These are phyloP conservation scores for Coracias cyanogaster DNA, from an alignment of 2,797 vertebrate genomes.

Conservation along the genomic window DNA sequence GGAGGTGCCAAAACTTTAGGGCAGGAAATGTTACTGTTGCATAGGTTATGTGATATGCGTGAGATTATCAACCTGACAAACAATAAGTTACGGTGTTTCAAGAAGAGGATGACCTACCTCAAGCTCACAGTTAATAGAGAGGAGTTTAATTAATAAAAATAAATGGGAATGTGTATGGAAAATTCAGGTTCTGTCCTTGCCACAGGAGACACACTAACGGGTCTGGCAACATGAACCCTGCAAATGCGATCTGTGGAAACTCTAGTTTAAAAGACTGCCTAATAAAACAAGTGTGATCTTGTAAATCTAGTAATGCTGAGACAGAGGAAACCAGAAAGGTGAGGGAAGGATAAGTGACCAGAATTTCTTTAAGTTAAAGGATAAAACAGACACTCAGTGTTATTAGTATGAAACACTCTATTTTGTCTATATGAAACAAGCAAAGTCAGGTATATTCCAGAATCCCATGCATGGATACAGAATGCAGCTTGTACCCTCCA, in stretches of 20 bases:
- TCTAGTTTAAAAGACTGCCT: not conserved
- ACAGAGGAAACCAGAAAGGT: slow-evolving; percentile 4
- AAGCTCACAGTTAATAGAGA: not conserved
- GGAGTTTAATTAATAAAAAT: not conserved
- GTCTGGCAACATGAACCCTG: not conserved
- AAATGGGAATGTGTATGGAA: not conserved
- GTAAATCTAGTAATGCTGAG: slow-evolving; percentile 1
- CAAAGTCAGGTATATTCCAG: not conserved
- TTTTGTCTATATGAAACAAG: not conserved
- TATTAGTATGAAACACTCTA: not conserved
- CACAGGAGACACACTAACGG: not conserved
- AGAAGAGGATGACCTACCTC: not conserved
- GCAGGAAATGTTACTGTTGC: not conserved
- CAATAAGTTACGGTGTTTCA: not conserved
- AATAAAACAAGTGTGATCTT: slow-evolving; percentile 33
- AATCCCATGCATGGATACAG: not conserved
- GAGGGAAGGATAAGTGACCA: not conserved
- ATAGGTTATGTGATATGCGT: not conserved
- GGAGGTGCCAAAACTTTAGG: not conserved
- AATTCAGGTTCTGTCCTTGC: not conserved
- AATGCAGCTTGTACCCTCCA: not conserved
- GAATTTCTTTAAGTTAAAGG: not conserved
- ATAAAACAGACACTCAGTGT: not conserved
- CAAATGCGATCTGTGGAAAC: not conserved
- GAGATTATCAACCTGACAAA: not conserved